A percentile compares a stretch with the other conserved stretches of the same genome.
phyloP scores from a whole-genome alignment of 2,888 invertebrate species.

The Drosophila villosipedis region DNA sequence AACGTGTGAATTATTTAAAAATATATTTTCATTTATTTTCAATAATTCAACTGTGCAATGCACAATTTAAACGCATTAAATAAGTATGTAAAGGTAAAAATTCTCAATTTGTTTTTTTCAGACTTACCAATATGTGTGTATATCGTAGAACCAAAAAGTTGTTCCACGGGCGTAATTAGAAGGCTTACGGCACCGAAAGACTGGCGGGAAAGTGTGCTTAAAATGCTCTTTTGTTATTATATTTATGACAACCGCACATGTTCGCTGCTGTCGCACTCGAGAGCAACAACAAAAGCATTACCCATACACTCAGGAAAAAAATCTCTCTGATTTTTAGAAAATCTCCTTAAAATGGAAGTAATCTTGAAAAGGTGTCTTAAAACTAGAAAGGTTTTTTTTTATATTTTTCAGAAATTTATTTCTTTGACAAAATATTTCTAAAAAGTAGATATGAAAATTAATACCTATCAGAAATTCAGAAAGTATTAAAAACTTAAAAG shows the following conservation, averaged over 20 bases:
- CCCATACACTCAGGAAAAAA: neutral
- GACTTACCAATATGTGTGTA: neutral
- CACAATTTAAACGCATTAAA: neutral
- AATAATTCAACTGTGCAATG: constrained; percentile 23
- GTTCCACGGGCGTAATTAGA: constrained; percentile 72
- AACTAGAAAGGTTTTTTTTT: no score
- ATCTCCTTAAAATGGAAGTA: neutral
- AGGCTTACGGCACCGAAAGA: constrained; percentile 60
- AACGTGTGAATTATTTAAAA: constrained; percentile 51
- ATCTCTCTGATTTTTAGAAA: neutral
- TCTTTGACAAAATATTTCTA: neutral
- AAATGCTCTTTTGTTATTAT: constrained; percentile 77
- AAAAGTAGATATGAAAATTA: neutral
- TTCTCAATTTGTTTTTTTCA: neutral
- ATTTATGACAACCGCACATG: constrained; percentile 79
- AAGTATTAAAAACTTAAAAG: neutral
- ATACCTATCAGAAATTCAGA: no score
- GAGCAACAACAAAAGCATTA: constrained; percentile 18
- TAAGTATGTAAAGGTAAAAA: neutral
- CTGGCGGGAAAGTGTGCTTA: constrained; percentile 60
- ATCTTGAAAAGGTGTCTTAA: no score
- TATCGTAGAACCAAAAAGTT: constrained; percentile 54
- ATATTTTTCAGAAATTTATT: neutral
- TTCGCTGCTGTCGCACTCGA: constrained; percentile 55
- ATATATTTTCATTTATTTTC: constrained; percentile 24